Conservation (phyloP, 2,888 invertebrate genomes). For the Folsomia manolachei region DNA sequence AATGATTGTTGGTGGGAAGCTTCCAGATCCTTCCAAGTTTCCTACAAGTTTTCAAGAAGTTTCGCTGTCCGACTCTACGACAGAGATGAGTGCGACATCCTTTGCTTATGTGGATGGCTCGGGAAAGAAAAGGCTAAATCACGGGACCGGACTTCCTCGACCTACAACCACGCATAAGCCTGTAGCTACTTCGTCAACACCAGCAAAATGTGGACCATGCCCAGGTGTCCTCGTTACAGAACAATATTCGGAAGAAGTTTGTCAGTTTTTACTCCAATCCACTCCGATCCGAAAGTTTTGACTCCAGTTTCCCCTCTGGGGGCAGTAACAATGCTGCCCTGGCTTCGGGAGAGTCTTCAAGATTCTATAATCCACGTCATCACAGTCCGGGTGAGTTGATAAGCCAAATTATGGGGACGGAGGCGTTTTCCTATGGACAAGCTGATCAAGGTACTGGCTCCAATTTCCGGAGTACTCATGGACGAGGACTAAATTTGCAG, state of each 20-base stretch:
- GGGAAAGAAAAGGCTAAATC: not conserved
- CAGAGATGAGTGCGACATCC: not conserved
- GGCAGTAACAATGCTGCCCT: too few species aligned
- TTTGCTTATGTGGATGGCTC: not conserved
- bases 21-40: not conserved
- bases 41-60: not conserved
- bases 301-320: too few species aligned
- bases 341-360: too few species aligned
- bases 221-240: not conserved
- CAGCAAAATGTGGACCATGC: not conserved
- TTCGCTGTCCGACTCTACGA: not conserved
- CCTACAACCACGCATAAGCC: not conserved
- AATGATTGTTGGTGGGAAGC: not conserved
- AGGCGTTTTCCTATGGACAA: too few species aligned
- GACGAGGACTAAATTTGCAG: not conserved
- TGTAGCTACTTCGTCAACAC: not conserved
- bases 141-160: not conserved
- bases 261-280: not conserved
- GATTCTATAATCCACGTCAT: too few species aligned
- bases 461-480: too few species aligned
- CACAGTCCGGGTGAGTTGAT: too few species aligned
- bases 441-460: too few species aligned
- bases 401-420: not conserved
- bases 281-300: not conserved
- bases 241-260: not conserved